Evolutionary conservation across 2,113 vertebrate species (phyloP).

Genomic region (Phaethon lepturus): DNA sequence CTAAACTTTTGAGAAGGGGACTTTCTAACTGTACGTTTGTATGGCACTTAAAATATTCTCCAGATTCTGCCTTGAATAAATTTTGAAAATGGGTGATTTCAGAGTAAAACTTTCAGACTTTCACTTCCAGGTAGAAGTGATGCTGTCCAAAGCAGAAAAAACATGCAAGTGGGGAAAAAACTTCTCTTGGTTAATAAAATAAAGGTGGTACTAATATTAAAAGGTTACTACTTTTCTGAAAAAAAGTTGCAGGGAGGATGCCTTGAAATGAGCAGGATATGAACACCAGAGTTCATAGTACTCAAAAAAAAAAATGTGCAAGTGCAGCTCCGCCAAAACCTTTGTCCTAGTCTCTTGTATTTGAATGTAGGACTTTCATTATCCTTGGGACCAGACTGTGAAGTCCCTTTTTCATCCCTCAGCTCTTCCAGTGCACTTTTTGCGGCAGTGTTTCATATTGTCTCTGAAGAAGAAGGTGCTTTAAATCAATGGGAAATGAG

Average conservation of each 20-base stretch:
- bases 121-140: background rate
- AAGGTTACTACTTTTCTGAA: background rate
- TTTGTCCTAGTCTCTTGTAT: background rate
- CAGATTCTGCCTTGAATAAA: background rate
- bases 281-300: background rate
- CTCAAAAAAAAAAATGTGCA: background rate
- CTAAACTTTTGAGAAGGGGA: background rate
- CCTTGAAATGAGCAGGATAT: background rate
- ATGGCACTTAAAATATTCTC: background rate
- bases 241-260: background rate
- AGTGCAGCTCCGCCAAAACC: background rate
- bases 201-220: background rate
- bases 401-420: background rate
- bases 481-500: background rate
- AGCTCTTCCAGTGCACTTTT: background rate
- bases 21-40: background rate
- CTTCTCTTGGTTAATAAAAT: background rate
- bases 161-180: background rate
- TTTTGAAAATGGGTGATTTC: background rate
- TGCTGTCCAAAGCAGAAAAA: background rate
- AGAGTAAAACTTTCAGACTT: background rate
- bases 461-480: background rate
- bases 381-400: background rate
- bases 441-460: background rate
- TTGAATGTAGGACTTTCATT: background rate